phyloP scores from a whole-genome alignment of 2,113 vertebrate species.

The Oncorhynchus mykiss region DNA sequence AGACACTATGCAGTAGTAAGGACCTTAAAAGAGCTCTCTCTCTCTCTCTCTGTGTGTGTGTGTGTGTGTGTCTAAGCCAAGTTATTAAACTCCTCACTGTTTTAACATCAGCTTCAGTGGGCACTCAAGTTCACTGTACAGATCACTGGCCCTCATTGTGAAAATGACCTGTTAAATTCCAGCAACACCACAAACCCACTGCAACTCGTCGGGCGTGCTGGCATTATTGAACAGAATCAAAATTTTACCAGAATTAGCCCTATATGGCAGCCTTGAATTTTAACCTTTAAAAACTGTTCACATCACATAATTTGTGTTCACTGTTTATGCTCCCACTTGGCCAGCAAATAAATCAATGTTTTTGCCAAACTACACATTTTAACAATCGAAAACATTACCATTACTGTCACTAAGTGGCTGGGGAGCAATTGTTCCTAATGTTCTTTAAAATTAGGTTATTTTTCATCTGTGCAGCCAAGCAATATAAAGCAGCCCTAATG shows the following conservation, averaged over 20 bases:
- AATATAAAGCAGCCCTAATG: slow-evolving; percentile 50
- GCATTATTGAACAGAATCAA: slow-evolving; percentile 31
- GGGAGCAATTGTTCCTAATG: slow-evolving; percentile 25
- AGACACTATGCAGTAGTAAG: too few relatives aligned
- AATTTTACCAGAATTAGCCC: slow-evolving; percentile 9
- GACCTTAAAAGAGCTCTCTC: too few relatives aligned
- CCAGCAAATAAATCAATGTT: slow-evolving; percentile 32
- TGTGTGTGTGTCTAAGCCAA: neutral
- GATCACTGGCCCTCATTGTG: neutral
- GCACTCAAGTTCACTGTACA: neutral
- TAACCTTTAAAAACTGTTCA: slow-evolving; percentile 22
- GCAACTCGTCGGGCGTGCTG: neutral
- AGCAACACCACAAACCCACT: neutral
- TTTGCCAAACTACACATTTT: slow-evolving; percentile 39
- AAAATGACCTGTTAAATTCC: neutral
- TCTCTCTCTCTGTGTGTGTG: neutral
- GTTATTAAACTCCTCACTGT: neutral
- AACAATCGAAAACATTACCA: slow-evolving; percentile 29
- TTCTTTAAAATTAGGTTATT: slow-evolving; percentile 42
- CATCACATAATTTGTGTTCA: slow-evolving; percentile 41
- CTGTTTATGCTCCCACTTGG: slow-evolving; percentile 28
- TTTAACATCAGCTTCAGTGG: neutral
- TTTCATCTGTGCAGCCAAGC: slow-evolving; percentile 37
- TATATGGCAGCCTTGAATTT: slow-evolving; percentile 30
- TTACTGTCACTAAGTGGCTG: slow-evolving; percentile 46